Base-by-base conservation (phyloP, 2,113 vertebrate species). In the Lophius piscatorius region DNA sequence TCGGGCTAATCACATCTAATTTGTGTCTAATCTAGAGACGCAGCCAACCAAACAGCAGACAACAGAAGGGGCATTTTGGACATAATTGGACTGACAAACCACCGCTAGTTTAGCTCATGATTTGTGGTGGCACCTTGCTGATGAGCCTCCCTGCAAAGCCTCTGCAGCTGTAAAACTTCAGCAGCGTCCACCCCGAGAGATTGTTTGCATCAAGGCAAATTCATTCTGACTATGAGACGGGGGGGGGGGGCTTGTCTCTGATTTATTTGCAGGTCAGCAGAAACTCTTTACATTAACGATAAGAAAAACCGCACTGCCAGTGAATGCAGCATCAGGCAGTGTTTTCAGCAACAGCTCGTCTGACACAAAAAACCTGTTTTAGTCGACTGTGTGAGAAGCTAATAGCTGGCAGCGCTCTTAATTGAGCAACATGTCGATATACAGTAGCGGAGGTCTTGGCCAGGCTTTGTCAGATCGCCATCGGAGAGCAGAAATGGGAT, bases 181-280 rank as follows among this genome's bases (percentile, higher is more conserved):
- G 39, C 24, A 10, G 1, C 17, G 21, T 54, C 59, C 51, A 45
- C 10, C 39, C 28, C 16, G 2, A 47, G 33, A 14, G 41, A 67
- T 3, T 24, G 13, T 21, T 48, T 59, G 26, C 48, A 54, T 42
- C 29, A 50, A 26, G 36, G 48, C 24, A 36, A 57, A 70, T 56
- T 42, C 20, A 47, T 57, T 12, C 35, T 11, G 46, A 71, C 34
- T 21, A 63, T 68, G 36, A 51, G 22, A n/a, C 9, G 4, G 26
- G 52, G 13, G 18, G 52, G 20, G n/a, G n/a, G n/a, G n/a, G n/a
- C n/a, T n/a, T n/a, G n/a, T n/a, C n/a, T 48, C 61, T 76, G 72
- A 61, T 67, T 47, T 45, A 40, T 73, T 42, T 65, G 40, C 61
- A 50, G 72, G 56, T 87, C 86, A 82, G 79, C 72, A 72, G 81